A percentile compares a stretch with the other conserved stretches of the same genome.
Conservation (phyloP, 2,113 vertebrate species). For the Chrysochloris asiatica region DNA sequence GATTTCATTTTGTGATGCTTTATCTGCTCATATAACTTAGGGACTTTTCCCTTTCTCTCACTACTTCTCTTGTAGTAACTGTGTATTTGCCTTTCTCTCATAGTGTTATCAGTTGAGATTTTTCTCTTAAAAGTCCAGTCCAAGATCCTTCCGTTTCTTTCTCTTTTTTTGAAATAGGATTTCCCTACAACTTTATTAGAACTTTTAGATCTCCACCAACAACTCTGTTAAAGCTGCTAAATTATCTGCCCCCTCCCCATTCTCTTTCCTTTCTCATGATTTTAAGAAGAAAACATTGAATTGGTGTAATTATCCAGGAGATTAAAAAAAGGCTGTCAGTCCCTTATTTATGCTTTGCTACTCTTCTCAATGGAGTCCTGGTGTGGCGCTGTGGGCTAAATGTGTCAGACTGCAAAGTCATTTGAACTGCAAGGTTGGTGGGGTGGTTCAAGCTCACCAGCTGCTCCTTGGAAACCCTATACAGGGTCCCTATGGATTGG, state of each 20-base stretch:
- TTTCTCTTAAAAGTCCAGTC: not conserved
- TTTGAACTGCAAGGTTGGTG: too few species aligned
- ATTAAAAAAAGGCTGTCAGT: not conserved
- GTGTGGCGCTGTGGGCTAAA: too few species aligned
- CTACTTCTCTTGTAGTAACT: not conserved
- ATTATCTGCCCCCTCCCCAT: too few species aligned
- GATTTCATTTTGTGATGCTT: not conserved
- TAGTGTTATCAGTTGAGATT: not conserved
- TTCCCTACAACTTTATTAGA: not conserved
- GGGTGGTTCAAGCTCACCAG: too few species aligned
- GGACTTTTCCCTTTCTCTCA: not conserved
- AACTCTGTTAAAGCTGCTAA: not conserved
- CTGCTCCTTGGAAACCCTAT: too few species aligned
- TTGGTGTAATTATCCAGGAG: not conserved
- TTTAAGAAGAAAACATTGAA: not conserved
- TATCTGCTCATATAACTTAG: not conserved
- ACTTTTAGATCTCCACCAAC: not conserved
- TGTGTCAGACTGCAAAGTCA: too few species aligned
- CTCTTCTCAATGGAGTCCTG: not conserved
- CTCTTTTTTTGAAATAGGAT: too few species aligned
- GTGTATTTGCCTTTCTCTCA: not conserved
- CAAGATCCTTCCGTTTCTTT: slow-evolving; percentile 17
- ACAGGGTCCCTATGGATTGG: too few species aligned
- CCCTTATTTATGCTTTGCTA: not conserved
- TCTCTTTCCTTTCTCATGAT: not conserved